phyloP scores from a whole-genome alignment of 2,113 vertebrate genomes.

The Amblyornis subalaris region DNA sequence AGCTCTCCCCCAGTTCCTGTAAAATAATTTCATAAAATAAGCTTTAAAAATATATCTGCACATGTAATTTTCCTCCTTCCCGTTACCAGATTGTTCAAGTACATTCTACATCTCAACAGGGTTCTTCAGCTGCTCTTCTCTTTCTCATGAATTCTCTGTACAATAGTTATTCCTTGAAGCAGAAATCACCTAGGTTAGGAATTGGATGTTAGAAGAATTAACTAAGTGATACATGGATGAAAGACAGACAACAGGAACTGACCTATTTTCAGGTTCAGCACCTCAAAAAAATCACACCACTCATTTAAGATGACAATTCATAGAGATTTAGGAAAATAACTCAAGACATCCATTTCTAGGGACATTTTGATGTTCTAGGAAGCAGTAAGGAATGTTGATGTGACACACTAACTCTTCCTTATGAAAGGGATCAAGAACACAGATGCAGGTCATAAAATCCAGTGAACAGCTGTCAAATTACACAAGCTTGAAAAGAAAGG shows the following conservation, averaged over 20 bases:
- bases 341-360: background rate
- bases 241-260: background rate
- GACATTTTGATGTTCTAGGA: background rate
- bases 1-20: conserved; percentile 92
- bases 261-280: background rate
- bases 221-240: background rate
- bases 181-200: background rate
- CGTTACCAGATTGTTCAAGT: background rate
- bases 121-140: background rate
- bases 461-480: background rate
- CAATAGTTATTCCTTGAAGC: background rate
- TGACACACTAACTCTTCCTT: background rate
- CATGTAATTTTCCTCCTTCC: background rate
- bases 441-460: background rate
- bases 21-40: background rate
- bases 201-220: background rate
- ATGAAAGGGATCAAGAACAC: background rate
- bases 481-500: background rate
- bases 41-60: accelerated
- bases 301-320: background rate
- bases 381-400: background rate
- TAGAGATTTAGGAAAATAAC: background rate
- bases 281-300: background rate
- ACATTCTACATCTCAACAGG: background rate
- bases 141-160: background rate